Evolutionary conservation across 2,888 invertebrate species (phyloP), one percentile per base, ranked within the genome.

Genomic region (Sthenelais limicola): DNA sequence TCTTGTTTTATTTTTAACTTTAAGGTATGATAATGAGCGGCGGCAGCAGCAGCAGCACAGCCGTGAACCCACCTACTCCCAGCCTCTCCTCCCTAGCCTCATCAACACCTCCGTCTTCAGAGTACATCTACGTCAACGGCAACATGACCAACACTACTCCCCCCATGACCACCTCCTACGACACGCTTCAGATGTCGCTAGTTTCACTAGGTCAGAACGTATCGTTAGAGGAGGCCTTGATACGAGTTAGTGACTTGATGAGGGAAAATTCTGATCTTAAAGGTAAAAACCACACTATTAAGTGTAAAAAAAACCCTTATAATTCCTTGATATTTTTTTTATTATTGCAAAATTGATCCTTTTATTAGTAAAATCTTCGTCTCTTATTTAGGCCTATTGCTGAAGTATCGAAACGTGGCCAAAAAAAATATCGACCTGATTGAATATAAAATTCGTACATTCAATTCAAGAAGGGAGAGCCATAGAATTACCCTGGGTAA

Each of bases 21-120:
- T 12, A 18, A 62, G 35, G 38, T 62, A 56, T 56, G 32, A 56
- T 62, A 26, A 62, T 62, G 24, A 62, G 15, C 3, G 15, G 38
- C 62, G 38, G 62, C 24, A 62, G 62, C 38, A 62, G 62, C 24
- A 62, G 38, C 62, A 62, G 62, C 38, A n/a, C 62, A 26, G 24
- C 62, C 62, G 38, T 38, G 18, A 62, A 62, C 62, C 62, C 62
- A 62, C 62, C 62, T 5, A 62, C 62, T 28, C 62, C 62, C 35
- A 38, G 62, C 62, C 62, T 62, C 62, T 62, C 62, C 62, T 62
- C 62, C 38, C 62, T 62, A n/a, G 62, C 62, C 62, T 62, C 62
- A 38, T 38, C 38, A 21, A 38, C 62, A 7, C 35, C 62, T 12
- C 62, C 62, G n/a, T 38, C 62, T 9, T 62, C 62, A 21, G 62